Base-by-base conservation (phyloP, 2,888 invertebrate genomes). In the Aethes cnicana region DNA sequence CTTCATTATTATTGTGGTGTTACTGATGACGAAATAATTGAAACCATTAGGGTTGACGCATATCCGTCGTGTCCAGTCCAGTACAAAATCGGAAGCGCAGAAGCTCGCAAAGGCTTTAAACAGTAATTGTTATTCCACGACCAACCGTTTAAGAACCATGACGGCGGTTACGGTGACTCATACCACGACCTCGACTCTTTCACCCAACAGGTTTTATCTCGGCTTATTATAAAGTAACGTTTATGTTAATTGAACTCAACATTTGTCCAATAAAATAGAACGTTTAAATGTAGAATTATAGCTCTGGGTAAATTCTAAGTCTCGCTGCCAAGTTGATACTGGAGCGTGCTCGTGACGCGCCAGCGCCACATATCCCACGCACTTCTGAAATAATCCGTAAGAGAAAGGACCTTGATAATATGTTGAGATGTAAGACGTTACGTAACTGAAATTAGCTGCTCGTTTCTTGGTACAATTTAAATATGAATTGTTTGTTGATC, bases 321-420 rank as follows among this genome's bases (percentile, higher is more conserved):
- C 25, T 26, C 41, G 12, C 9, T 46, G 52, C 26, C 52, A 52
- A 44, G 11, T 6, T 23, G 16, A 8, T 33, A 52, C 42, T n/a
- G 14, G 36, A 6, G 37, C 21, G 28, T 7, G 32, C 37, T 32
- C 17, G 25, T 44, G 49, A 44, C 33, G 33, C 33, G 11, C 7
- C 16, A 25, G 17, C 11, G 17, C n/a, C 44, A n/a, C n/a, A n/a
- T n/a, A n/a, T 16, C 52, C 52, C 26, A 52, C 52, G 46, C 52
- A 14, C 9, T 30, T 46, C 52, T 39, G 44, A 52, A 52, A 46
- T 20, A 37, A 9, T 39, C 18, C 28, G 21, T 28, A 28, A 36
- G 44, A 30, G 37, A 37, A 39, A 44, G 33, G 39, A 46, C 52
- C 52, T 52, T 52, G 52, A 52, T 52, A 32, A 11, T 21, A 23